Conservation (phyloP, 2,113 vertebrate species). For the Eidolon helvum region DNA sequence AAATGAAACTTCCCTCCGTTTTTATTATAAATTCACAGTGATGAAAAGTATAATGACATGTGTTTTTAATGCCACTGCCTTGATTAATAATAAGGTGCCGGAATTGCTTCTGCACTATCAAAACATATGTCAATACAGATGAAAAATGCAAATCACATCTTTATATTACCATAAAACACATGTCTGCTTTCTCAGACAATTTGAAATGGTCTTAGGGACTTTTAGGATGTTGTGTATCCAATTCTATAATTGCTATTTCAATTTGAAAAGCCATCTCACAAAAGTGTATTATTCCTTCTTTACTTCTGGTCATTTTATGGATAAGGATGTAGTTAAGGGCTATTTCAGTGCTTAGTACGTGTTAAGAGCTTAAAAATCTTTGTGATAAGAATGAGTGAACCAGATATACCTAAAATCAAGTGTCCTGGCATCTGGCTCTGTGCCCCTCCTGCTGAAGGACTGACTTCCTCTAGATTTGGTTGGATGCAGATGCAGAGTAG, state of each 20-base stretch:
- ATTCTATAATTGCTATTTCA: neutral
- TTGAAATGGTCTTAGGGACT: neutral
- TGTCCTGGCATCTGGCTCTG: neutral
- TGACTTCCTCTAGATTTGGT: neutral
- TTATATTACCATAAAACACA: neutral
- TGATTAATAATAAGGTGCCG: neutral
- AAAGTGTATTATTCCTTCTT: neutral
- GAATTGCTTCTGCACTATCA: neutral
- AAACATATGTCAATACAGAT: neutral
- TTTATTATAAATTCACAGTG: neutral
- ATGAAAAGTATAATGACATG: neutral
- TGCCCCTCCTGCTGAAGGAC: neutral
- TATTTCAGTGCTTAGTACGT: neutral
- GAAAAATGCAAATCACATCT: neutral
- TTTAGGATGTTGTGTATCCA: neutral
- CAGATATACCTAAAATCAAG: neutral
- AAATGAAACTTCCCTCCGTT: neutral
- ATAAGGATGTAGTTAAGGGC: neutral
- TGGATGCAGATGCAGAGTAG: fast-evolving
- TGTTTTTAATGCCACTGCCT: neutral
- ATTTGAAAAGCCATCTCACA: neutral
- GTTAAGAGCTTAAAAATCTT: neutral
- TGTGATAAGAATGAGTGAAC: neutral
- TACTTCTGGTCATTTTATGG: too few species aligned
- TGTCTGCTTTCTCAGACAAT: neutral